Base-by-base conservation (phyloP, 2,113 vertebrate genomes). In the Stigmatopora argus region DNA sequence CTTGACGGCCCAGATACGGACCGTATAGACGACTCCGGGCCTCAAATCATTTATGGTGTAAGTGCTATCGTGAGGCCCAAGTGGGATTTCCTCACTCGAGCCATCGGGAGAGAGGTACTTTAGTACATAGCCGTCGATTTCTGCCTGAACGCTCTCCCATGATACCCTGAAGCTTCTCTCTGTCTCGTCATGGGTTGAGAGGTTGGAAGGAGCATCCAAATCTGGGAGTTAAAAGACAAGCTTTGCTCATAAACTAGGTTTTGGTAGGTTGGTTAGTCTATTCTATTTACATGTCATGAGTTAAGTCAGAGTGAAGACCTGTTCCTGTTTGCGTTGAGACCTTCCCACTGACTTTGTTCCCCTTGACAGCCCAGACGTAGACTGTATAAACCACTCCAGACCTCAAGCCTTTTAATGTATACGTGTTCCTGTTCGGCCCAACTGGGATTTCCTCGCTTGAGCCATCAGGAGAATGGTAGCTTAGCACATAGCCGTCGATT, bases 1-100 rank as follows among this genome's bases (percentile, higher is more conserved):
- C 69, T 89, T 93, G 81, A 86, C 82, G 56, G 93, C 88, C 92
- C 92, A 94, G 73, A 93, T 80, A 21, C 87, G 59, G 3, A 94
- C 78, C 0, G 72, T 80, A 70, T 95, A 91, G 48, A 92, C 77
- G 69, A 90, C 75, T 1, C 92, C 94, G 0, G 94, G 92, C 73
- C 80, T 90, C 81, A 97, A 82, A 55, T 85, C 87, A 0, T 73
- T 72, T 69, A 94, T 79, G 65, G 67, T 75, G 3, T 91, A 73
- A 8, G 70, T 84, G 10, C 48, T 83, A 26, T 83, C 86, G 5
- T 92, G 89, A 53, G 87, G 89, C 5, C 81, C 87, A 21, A 95
- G 79, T 0, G 84, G 75, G 13, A 92, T 84, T 47, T 93, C 89
- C 38, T 48, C 47, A 61, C 86, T 83, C 49, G 87, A 84, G 58